Evolutionary conservation across 2,797 vertebrate species (phyloP).

Genomic region (Sphenodon punctatus): DNA sequence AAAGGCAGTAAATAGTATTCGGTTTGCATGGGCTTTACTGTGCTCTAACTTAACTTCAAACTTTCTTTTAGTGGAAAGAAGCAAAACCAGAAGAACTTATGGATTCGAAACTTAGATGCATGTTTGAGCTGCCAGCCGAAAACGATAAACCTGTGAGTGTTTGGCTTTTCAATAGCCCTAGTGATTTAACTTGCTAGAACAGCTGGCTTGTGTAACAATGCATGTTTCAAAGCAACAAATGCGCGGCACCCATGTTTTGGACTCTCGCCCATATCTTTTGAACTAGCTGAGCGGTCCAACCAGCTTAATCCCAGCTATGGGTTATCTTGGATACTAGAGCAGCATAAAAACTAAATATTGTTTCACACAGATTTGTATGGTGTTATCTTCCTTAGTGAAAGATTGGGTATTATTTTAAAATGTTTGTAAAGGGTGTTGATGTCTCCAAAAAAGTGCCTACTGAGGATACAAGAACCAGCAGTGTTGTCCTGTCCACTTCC

Average conservation of each 20-base stretch:
- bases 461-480: background rate
- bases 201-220: background rate
- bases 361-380: background rate
- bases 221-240: constrained; percentile 1
- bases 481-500: background rate
- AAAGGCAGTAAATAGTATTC: constrained; percentile 32
- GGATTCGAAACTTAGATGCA: constrained; percentile 95
- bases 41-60: constrained; percentile 57
- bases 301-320: too few species aligned
- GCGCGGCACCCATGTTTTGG: background rate
- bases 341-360: background rate
- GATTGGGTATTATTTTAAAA: background rate
- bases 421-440: background rate
- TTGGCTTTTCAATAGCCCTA: constrained; percentile 7
- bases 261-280: background rate
- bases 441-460: too few species aligned
- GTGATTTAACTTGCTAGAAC: constrained; percentile 20
- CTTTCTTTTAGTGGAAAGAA: constrained; percentile 89
- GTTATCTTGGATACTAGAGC: background rate
- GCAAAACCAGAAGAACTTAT: constrained; percentile 94
- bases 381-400: background rate
- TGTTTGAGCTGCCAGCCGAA: constrained; percentile 93
- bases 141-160: constrained; percentile 92
- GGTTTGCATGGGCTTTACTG: constrained; percentile 40
- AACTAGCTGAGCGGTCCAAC: background rate